phyloP scores from a whole-genome alignment of 2,113 vertebrate species.

The Podiceps cristatus region DNA sequence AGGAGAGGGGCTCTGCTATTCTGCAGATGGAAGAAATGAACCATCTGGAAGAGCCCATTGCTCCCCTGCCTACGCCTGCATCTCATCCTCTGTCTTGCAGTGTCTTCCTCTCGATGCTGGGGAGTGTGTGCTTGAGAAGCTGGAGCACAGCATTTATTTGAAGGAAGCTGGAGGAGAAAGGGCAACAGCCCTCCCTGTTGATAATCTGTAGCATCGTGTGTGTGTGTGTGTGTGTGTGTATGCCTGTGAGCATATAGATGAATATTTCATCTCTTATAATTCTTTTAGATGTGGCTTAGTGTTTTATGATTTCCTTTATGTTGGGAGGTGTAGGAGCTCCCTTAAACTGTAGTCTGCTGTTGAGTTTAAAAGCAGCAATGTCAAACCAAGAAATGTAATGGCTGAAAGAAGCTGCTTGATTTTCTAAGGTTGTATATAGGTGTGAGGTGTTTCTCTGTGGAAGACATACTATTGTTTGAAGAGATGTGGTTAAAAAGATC shows the following conservation, averaged over 20 bases:
- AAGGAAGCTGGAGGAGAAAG: neutral
- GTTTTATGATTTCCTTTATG: neutral
- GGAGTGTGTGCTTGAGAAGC: neutral
- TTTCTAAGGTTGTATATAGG: neutral
- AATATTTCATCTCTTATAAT: neutral
- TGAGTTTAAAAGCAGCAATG: neutral
- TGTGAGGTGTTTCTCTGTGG: neutral
- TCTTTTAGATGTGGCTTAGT: neutral
- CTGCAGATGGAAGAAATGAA: neutral
- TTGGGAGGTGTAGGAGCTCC: neutral
- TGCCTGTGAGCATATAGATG: neutral
- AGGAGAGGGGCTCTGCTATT: neutral
- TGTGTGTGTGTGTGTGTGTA: fast-evolving
- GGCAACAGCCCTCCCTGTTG: neutral
- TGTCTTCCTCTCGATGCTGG: fast-evolving
- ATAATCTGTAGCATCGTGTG: neutral
- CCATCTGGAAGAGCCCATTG: neutral
- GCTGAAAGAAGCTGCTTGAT: neutral
- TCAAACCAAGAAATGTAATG: neutral
- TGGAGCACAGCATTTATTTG: neutral
- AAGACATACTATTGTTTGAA: neutral
- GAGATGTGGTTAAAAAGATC: neutral
- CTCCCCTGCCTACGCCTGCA: neutral
- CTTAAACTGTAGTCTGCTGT: neutral
- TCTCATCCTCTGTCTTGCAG: neutral